phyloP scores from a whole-genome alignment of 2,797 vertebrate species.

The Phoeniculus purpureus region DNA sequence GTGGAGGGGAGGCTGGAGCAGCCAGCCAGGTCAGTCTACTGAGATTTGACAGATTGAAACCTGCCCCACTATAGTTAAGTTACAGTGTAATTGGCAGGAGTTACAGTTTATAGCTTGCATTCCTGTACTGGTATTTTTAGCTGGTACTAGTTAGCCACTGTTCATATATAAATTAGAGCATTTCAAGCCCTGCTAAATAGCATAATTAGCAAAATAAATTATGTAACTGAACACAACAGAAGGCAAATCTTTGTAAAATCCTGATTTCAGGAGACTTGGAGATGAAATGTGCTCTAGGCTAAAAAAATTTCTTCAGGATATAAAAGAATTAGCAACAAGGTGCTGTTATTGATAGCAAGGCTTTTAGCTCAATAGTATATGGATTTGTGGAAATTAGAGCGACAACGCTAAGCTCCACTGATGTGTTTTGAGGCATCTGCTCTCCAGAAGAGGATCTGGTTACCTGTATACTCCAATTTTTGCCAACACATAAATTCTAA shows the following conservation, averaged over 20 bases:
- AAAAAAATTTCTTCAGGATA: neutral
- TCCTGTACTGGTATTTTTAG: neutral
- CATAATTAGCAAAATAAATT: neutral
- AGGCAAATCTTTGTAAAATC: neutral
- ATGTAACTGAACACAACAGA: neutral
- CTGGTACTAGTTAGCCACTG: neutral
- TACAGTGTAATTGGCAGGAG: neutral
- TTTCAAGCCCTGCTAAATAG: neutral
- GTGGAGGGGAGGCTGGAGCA: neutral
- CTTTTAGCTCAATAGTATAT: neutral
- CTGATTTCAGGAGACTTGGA: neutral
- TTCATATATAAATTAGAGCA: neutral
- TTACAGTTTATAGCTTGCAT: neutral
- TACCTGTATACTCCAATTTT: neutral
- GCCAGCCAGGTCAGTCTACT: neutral
- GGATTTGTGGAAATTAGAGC: neutral
- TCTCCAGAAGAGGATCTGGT: neutral
- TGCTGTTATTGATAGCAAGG: neutral
- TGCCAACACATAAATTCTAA: neutral
- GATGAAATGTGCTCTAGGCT: neutral
- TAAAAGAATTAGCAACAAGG: neutral
- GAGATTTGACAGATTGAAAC: neutral
- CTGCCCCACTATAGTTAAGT: neutral
- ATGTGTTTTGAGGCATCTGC: neutral
- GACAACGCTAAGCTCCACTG: neutral